Percentiles rank a stretch among this genome's conserved stretches.
Conservation (phyloP, 2,888 invertebrate species). For the Hoplodrina blanda region DNA sequence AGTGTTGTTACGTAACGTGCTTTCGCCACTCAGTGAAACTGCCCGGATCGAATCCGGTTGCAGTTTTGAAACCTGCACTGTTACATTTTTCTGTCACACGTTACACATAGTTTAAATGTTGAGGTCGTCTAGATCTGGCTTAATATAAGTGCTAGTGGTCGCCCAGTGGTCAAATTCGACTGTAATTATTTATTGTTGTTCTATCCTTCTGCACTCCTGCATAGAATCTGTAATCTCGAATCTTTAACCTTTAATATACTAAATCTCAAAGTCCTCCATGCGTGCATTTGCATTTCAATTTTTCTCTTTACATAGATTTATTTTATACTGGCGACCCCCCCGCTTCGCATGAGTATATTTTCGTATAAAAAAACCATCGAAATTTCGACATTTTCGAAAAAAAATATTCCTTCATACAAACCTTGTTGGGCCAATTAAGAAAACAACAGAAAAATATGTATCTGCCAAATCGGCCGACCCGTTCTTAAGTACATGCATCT, state of each 20-base stretch:
- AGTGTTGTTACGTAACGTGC: conserved; percentile 72
- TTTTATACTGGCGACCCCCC: too few species aligned
- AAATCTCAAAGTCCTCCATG: background rate
- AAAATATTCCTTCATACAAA: too few species aligned
- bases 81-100: conserved; percentile 63
- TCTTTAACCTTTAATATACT: too few species aligned
- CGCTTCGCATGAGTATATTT: too few species aligned
- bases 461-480: too few species aligned
- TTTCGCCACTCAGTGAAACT: conserved; percentile 69
- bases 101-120: conserved; percentile 66
- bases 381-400: too few species aligned
- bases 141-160: conserved; percentile 19
- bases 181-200: too few species aligned
- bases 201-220: background rate
- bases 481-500: too few species aligned
- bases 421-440: too few species aligned
- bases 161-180: background rate
- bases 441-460: too few species aligned
- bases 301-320: too few species aligned
- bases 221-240: background rate
- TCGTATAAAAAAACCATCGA: too few species aligned
- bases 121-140: conserved; percentile 61
- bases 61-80: conserved; percentile 69
- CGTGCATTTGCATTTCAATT: background rate
- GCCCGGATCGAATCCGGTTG: conserved; percentile 72